phyloP scores from a whole-genome alignment of 2,888 invertebrate species.

The Taphrorychus bicolor region DNA sequence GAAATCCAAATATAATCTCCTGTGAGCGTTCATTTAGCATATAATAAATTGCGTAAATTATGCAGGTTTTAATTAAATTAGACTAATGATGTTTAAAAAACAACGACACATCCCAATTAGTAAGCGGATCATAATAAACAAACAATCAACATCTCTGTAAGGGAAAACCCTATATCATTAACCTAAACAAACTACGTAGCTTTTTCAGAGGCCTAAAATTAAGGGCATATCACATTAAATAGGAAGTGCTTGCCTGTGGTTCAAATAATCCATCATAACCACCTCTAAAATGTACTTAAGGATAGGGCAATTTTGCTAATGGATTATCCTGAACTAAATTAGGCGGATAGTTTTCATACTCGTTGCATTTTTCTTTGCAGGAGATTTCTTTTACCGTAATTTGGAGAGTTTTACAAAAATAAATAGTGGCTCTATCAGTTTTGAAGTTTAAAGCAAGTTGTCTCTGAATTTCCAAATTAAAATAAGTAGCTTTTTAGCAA shows the following conservation, averaged over 20 bases:
- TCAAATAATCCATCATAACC: constrained; percentile 11
- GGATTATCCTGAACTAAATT: constrained; percentile 6
- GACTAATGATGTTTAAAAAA: background rate
- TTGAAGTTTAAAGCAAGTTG: too few relatives aligned
- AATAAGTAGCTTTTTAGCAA: too few relatives aligned
- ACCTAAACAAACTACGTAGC: background rate
- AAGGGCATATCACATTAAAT: background rate
- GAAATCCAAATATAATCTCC: background rate
- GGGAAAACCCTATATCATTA: background rate
- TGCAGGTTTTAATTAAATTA: background rate
- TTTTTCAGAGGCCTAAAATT: background rate
- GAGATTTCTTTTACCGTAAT: background rate
- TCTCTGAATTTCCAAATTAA: too few relatives aligned
- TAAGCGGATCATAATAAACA: background rate
- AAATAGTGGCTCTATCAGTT: too few relatives aligned
- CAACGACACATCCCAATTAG: background rate
- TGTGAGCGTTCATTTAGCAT: background rate
- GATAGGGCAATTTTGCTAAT: constrained; percentile 7
- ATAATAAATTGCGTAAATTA: background rate
- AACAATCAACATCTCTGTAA: background rate
- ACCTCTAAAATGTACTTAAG: constrained; percentile 5
- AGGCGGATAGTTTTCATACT: background rate
- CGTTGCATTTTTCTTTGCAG: background rate
- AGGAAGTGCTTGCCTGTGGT: background rate
- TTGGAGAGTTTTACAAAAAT: background rate